Conservation (phyloP, 2,888 invertebrate genomes). For the Callimorpha dominula region DNA sequence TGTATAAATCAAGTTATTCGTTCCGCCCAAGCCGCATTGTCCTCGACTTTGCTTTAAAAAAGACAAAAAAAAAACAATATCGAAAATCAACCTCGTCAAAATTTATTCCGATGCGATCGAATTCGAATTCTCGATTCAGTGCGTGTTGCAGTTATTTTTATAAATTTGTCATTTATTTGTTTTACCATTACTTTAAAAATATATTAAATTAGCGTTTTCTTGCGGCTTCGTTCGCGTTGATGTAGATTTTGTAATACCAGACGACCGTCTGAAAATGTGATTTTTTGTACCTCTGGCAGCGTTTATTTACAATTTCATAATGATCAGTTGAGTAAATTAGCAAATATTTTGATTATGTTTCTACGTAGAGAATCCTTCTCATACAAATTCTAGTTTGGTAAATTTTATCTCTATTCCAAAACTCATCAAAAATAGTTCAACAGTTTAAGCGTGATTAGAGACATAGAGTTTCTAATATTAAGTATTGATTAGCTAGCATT, state of each 20-base stretch:
- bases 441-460: no score
- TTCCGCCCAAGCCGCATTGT: constrained; percentile 80
- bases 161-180: constrained; percentile 44
- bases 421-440: no score
- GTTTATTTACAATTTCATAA: neutral
- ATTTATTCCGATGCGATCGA: constrained; percentile 73
- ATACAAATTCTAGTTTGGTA: no score
- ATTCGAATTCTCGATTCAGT: constrained; percentile 54
- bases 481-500: no score
- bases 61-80: constrained; percentile 60
- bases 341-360: no score
- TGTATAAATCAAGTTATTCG: constrained; percentile 83
- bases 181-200: constrained; percentile 19
- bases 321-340: neutral
- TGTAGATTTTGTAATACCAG: no score
- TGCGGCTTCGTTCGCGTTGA: no score
- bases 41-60: constrained; percentile 67
- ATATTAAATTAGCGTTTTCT: neutral
- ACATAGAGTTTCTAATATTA: no score
- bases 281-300: no score
- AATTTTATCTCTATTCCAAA: no score
- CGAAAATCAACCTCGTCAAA: constrained; percentile 78
- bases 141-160: constrained; percentile 43
- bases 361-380: no score
- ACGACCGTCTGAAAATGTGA: no score